Percentiles rank a stretch among this genome's conserved stretches.
These are phyloP conservation scores for Phaethon lepturus DNA, from an alignment of 2,113 vertebrate genomes.

Conservation along the genomic window DNA sequence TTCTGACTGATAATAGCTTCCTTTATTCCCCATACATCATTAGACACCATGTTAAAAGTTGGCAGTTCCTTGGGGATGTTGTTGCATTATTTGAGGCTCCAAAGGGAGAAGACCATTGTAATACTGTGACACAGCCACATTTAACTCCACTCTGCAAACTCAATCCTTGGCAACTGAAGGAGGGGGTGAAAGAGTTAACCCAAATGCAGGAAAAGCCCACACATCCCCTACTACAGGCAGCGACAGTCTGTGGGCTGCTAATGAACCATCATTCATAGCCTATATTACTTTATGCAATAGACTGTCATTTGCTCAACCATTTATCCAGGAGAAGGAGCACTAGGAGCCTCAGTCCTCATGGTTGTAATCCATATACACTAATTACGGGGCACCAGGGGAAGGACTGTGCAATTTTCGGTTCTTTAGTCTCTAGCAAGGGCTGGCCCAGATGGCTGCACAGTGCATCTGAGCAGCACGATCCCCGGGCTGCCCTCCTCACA, in stretches of 20 bases:
- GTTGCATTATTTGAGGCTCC: not conserved
- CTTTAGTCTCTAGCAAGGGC: not conserved
- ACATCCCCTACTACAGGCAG: not conserved
- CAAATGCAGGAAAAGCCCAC: not conserved
- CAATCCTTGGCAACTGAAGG: not conserved
- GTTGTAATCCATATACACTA: not conserved
- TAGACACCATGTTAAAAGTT: not conserved
- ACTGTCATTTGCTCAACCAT: constrained; percentile 5
- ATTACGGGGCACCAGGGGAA: not conserved
- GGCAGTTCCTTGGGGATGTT: not conserved
- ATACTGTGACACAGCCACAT: not conserved
- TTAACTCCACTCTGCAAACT: not conserved
- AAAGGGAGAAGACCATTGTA: not conserved
- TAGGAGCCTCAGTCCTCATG: not conserved
- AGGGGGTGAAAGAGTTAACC: not conserved
- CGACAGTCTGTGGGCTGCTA: constrained; percentile 22
- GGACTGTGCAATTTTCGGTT: not conserved
- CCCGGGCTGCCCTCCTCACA: not conserved
- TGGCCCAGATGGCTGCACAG: not conserved
- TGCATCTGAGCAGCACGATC: not conserved
- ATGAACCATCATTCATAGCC: constrained; percentile 43
- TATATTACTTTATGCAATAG: constrained; percentile 5
- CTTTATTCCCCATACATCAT: not conserved
- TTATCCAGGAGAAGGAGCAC: constrained; percentile 4
- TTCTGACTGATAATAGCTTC: constrained; percentile 29